Evolutionary conservation across 37 sponge, comb jelly and placozoan genomes (phyloP).

Genomic region (Oscarella lobularis): DNA sequence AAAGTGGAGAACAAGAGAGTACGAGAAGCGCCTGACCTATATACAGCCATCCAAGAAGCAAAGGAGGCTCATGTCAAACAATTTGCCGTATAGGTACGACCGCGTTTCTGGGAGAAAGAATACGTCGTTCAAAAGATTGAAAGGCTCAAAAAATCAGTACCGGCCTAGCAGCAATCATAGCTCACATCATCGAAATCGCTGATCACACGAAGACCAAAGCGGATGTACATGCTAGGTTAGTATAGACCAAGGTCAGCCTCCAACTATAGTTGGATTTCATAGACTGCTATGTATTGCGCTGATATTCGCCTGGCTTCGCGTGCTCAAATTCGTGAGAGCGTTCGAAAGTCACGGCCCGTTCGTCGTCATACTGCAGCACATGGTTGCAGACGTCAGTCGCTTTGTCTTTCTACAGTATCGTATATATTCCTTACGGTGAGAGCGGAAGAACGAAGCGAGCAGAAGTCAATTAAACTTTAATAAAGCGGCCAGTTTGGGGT

Average conservation of each 20-base stretch:
- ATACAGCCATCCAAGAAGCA: no score
- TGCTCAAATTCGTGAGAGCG: slow-evolving; percentile 26
- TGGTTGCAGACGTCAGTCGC: slow-evolving; percentile 20
- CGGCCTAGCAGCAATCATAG: slow-evolving; percentile 5
- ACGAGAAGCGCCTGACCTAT: no score
- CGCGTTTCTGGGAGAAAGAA: no score
- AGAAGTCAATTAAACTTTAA: no score
- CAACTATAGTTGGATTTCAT: no score
- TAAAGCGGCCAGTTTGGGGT: slow-evolving; percentile 28
- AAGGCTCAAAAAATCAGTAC: no score
- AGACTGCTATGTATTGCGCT: slow-evolving; percentile 23
- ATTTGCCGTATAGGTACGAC: no score
- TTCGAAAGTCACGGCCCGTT: slow-evolving; percentile 24
- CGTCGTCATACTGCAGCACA: slow-evolving; percentile 21
- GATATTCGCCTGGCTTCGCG: slow-evolving; percentile 31
- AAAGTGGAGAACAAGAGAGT: no score
- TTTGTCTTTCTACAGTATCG: slow-evolving; percentile 22
- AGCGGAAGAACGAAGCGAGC: no score
- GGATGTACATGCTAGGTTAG: background rate
- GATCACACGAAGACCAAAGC: slow-evolving; percentile 7
- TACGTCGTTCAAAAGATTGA: no score
- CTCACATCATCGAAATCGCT: slow-evolving; percentile 19
- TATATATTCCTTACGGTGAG: slow-evolving; percentile 27
- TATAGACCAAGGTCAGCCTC: no score
- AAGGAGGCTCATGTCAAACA: no score